phyloP scores from a whole-genome alignment of 2,797 vertebrate species.

The Smutsia temminckii region DNA sequence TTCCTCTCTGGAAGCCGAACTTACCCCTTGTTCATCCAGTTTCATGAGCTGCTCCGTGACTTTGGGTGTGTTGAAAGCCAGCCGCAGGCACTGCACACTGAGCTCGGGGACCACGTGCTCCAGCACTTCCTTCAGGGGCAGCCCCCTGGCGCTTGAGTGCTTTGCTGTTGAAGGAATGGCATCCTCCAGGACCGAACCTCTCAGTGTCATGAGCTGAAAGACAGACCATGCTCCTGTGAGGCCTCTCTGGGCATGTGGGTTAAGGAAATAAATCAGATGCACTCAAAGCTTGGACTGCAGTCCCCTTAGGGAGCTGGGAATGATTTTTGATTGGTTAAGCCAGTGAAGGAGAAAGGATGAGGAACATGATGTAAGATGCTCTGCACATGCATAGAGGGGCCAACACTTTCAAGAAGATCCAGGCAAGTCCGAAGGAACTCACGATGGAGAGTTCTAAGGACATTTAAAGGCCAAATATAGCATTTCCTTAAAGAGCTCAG shows the following conservation, averaged over 20 bases:
- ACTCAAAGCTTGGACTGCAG: neutral
- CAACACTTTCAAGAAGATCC: neutral
- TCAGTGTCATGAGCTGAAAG: conserved; percentile 92
- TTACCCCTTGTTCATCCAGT: conserved; percentile 97
- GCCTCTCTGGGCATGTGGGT: neutral
- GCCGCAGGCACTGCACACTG: conserved; percentile 93
- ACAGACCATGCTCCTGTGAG: conserved; percentile 25
- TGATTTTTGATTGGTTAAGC: neutral
- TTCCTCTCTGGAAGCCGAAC: conserved; percentile 38
- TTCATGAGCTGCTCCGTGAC: conserved; percentile 99
- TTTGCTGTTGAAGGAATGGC: conserved; percentile 95
- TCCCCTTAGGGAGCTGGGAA: neutral
- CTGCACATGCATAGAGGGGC: neutral
- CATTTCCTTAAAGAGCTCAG: neutral
- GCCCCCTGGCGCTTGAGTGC: conserved; percentile 93
- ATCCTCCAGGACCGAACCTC: conserved; percentile 95
- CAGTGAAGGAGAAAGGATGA: neutral
- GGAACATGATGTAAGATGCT: neutral
- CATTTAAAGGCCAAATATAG: neutral
- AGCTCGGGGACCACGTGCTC: conserved; percentile 95
- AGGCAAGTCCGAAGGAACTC: neutral
- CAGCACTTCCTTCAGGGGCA: conserved; percentile 95
- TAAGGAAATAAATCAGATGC: neutral
- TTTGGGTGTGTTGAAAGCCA: conserved; percentile 97
- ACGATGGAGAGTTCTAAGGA: neutral